Evolutionary conservation across 2,797 vertebrate species (phyloP).

Genomic region (Phylloscopus collybita): DNA sequence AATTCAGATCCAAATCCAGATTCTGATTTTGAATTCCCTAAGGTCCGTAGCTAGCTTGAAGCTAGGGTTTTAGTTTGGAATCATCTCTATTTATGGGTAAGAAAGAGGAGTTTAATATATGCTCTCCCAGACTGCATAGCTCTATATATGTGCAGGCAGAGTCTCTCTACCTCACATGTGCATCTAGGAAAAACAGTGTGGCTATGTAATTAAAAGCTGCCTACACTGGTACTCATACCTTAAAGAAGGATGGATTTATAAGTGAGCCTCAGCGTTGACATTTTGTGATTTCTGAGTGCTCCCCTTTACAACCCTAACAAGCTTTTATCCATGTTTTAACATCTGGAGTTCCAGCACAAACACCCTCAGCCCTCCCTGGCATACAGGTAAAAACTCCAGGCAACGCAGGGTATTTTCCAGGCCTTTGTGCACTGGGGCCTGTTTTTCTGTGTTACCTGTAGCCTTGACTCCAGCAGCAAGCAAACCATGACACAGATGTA

Average conservation of each 20-base stretch:
- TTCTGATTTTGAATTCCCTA: conserved; percentile 70
- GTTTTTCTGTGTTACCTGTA: conserved; percentile 9
- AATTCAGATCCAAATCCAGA: conserved; percentile 74
- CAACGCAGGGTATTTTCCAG: neutral
- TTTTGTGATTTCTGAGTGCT: neutral
- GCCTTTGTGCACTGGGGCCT: neutral
- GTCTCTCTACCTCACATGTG: neutral
- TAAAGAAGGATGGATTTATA: conserved; percentile 21
- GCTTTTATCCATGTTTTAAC: neutral
- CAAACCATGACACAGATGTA: neutral
- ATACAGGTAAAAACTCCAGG: neutral
- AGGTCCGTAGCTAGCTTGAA: conserved; percentile 57
- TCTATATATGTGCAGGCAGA: neutral
- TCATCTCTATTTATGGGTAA: conserved; percentile 61
- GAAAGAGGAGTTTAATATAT: conserved; percentile 41
- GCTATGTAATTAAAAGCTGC: conserved; percentile 34
- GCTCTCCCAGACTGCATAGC: neutral
- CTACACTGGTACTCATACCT: neutral
- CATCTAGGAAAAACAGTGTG: neutral
- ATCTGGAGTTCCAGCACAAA: neutral
- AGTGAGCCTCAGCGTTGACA: neutral
- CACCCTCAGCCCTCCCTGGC: neutral
- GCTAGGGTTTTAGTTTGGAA: conserved; percentile 36
- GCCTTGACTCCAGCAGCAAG: conserved; percentile 37
- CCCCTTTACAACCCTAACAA: neutral